Conservation (phyloP, 2,888 invertebrate genomes). For the Metellina segmentata region DNA sequence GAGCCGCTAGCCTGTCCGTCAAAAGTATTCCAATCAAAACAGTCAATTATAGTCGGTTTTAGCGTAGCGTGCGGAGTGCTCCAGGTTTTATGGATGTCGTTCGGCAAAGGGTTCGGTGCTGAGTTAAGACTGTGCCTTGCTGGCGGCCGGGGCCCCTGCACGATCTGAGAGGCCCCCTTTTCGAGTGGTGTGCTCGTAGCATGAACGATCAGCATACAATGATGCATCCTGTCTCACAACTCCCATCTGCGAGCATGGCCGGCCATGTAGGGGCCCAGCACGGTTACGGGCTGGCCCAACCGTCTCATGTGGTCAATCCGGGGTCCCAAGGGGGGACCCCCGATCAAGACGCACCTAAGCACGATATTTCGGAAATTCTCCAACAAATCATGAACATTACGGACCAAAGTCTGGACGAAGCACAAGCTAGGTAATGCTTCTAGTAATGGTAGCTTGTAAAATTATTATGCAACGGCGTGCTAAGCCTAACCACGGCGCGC, state of each 20-base stretch:
- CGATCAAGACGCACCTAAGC: conserved; percentile 86
- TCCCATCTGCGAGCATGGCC: conserved; percentile 81
- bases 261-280: conserved; percentile 89
- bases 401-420: conserved; percentile 98
- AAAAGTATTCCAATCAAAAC: conserved; percentile 78
- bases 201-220: conserved; percentile 90
- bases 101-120: conserved; percentile 60
- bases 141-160: conserved; percentile 65
- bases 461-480: conserved; percentile 67
- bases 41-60: conserved; percentile 77
- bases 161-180: conserved; percentile 41
- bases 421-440: conserved; percentile 89
- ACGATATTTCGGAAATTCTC: conserved; percentile 97
- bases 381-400: conserved; percentile 99
- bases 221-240: conserved; percentile 85
- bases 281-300: conserved; percentile 88
- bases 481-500: conserved; percentile 76
- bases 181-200: conserved; percentile 54
- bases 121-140: conserved; percentile 44
- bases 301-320: conserved; percentile 85
- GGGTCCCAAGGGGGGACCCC: conserved; percentile 77
- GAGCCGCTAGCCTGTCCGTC: conserved; percentile 78
- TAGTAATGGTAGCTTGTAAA: conserved; percentile 76
- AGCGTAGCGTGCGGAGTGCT: conserved; percentile 69
- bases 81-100: conserved; percentile 76